Base-by-base conservation (phyloP, 2,888 invertebrate species). In the Lochmaea capreae region DNA sequence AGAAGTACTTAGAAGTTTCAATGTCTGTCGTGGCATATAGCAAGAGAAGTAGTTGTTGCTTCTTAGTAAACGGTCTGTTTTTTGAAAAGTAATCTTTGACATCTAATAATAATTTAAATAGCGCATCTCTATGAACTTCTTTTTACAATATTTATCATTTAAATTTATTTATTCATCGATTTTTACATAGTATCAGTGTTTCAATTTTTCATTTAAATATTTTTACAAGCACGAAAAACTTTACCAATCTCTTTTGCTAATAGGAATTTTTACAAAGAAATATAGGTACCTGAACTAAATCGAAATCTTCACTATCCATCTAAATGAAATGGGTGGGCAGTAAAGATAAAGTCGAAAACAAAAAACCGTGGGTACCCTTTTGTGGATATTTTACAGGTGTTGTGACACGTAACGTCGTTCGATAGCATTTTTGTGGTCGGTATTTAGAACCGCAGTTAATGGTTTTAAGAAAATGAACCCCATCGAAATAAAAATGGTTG, bases 341-440 rank as follows among this genome's bases (percentile, higher is more conserved):
- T 22, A 14, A 33, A 22, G 12, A 46, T 63, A 46, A n/a, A 16
- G 18, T 43, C 16, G 42, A 43, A 39, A 63, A 46, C 26, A 22
- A 46, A 43, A 63, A 63, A 43, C 43, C 52, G n/a, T 54, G 52
- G 52, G 39, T 63, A 46, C 63, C 18, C 26, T 22, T 43, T 22
- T 52, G 65, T 54, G 65, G 49, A 26, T 65, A 49, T 52, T 65
- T 43, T 49, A 65, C 65, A 63, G 63, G 49, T 65, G 65, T 65
- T 65, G 49, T 65, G 65, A 65, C 65, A 65, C 65, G 33, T 52
- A 52, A 63, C n/a, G 63, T 46, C n/a, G 63, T 63, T n/a, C 62
- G 42, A 42, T 62, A 9, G 39, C 14, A 42, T 62, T 43, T 61
- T 63, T 22, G 46, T 46, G 63, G 18, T 63, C 46, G 46, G 43